Evolutionary conservation across 2,797 vertebrate species (phyloP), one percentile per base, ranked within the genome.

Genomic region (Parauchenoglanis ngamensis): DNA sequence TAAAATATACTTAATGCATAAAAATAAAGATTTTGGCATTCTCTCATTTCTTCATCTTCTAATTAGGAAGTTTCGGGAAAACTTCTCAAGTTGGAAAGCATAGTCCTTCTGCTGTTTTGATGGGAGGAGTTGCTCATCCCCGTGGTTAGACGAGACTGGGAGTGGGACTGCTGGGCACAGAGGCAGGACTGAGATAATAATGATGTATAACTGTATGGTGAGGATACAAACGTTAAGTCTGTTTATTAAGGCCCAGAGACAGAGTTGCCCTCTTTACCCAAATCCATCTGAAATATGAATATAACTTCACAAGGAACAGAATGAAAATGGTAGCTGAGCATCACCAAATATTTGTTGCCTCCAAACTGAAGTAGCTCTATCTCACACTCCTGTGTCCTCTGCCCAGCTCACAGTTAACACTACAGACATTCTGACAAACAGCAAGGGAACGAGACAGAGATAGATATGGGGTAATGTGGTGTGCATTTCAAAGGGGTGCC

Each of bases 1-100:
- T 98, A 99, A 99, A 99, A 99, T 99, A 99, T 97, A 98, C 96
- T 97, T 97, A 97, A 97, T 97, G 97, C 98, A 99, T 99, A 99
- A 99, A 99, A 99, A 99, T 99, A 99, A 99, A 99, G 97, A 98
- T 99, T 99, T 98, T 99, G 98, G 97, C 98, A 98, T 98, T 93
- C 93, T 94, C 95, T 96, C 93, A 95, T 80, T 83, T 93, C 94
- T 92, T 93, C 91, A 92, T 95, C 93, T 95, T 93, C 94, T 89
- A 92, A 94, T 90, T 92, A 90, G 91, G 92, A 95, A 94, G 95
- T 94, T 92, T 93, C 91, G 89, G 40, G 93, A 95, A 94, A 96
- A 95, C 96, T 94, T 96, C 94, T 96, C 93, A 94, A 88, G 95
- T 95, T 92, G 95, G 96, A 95, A 97, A 97, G 96, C 94, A 92